Evolutionary conservation across 2,888 invertebrate genomes (phyloP), one percentile per base, ranked within the genome.

Genomic region (Ichneumon xanthorius): DNA sequence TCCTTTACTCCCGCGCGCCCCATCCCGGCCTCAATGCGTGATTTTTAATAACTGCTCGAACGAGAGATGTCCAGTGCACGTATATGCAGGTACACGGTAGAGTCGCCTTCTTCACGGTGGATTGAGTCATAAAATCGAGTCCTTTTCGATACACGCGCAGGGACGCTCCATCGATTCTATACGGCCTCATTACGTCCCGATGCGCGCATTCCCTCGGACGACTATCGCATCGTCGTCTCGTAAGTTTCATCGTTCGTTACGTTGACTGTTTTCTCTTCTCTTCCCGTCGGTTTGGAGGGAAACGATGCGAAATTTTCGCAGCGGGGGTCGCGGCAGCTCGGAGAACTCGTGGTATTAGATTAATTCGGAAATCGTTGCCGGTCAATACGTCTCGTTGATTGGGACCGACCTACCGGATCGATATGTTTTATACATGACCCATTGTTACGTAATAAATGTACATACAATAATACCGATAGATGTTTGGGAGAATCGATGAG

Each of bases 111-210:
- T 26, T 33, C 75, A 26, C 63, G 30, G 19, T 45, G 53, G 33
- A 78, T 78, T 78, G 77, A 78, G 77, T 78, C 77, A 26, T 78
- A 78, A 78, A 78, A 67, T 63, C 65, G 61, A 40, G n/a, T 48
- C 37, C 53, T 40, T 75, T 68, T 45, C 45, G 45, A 22, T 45
- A 26, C 16, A 30, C 33, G 16, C 30, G 14, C 4, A 63, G 63
- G 30, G 16, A 55, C 65, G 65, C 22, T 40, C 68, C 48, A 78
- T 65, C 53, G 77, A 78, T 78, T 70, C 65, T 78, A 40, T 68
- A 78, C 50, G 40, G 33, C 68, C 68, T 78, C 77, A 45, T 78
- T 78, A 78, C 50, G 19, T 16, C 4, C 72, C 19, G 14, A 4
- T 45, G 19, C 30, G 72, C 40, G n/a, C 53, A 72, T 53, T 53